Percentiles rank a stretch among this genome's conserved stretches.
Evolutionary conservation across 2,113 vertebrate genomes (phyloP).

Genomic region (Marmota flaviventris): DNA sequence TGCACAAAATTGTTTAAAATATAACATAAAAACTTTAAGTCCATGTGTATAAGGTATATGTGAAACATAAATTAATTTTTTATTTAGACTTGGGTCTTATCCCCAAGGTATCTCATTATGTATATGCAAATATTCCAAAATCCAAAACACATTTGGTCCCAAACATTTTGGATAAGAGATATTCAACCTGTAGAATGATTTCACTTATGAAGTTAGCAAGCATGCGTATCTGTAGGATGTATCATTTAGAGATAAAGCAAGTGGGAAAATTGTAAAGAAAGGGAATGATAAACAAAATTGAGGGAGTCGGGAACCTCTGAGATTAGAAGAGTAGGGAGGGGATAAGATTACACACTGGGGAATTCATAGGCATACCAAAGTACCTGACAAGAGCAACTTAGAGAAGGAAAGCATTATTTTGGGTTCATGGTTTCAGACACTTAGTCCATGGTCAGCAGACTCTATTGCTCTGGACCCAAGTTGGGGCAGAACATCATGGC

Average conservation of each 20-base stretch:
- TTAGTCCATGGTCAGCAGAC: no score
- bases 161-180: neutral
- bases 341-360: neutral
- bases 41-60: neutral
- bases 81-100: neutral
- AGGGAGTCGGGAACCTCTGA: neutral
- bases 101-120: neutral
- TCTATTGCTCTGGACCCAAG: no score
- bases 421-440: no score
- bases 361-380: no score
- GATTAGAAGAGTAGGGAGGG: neutral
- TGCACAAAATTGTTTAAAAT: neutral
- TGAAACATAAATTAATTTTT: neutral
- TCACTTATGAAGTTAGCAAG: neutral
- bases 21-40: neutral
- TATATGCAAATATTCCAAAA: neutral
- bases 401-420: no score
- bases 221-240: neutral
- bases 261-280: slow-evolving; percentile 16
- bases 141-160: neutral
- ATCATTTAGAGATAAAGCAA: neutral
- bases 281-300: neutral
- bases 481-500: no score
- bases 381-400: no score
- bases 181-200: neutral